Evolutionary conservation across 92 coral and sea anemone genomes (phyloP), one percentile per base, ranked within the genome.

Genomic region (Parazoanthus darwini): DNA sequence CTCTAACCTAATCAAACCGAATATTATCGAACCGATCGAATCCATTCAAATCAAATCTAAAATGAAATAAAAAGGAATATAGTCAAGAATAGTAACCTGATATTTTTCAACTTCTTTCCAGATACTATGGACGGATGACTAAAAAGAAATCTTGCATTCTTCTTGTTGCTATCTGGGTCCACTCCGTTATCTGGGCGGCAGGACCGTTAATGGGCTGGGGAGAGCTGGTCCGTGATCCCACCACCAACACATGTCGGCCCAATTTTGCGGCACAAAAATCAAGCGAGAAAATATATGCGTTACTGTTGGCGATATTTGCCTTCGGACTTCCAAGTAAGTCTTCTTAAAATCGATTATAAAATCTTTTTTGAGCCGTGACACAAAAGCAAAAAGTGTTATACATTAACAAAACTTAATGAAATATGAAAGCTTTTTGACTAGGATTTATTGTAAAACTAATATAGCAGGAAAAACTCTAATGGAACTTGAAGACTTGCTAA

Each of bases 41-140:
- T 46, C 10, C 7, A 43, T 3, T 48, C 51, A 6, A 48, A 6
- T 48, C 51, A 11, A 48, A 48, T 48, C 51, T 48, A 48, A 54
- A 54, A 54, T 54, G 14, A 54, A 11, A 54, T 54, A 54, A 7
- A 10, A 10, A 7, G 33, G 59, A 54, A 54, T 15, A 54, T 54
- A 54, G 18, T 54, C 18, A 11, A 15, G 20, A 54, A 54, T 18
- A 15, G 38, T 20, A 39, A 7, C 20, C 39, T 2, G 39, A 72
- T 36, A 1, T 72, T 26, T 46, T 43, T 23, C 65, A 44, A 16
- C 59, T 88, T 48, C 75, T 43, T 79, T 80, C 20, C 66, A 91
- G 93, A 59, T 91, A 91, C 70, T 88, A 87, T 77, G 90, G 93
- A 13, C 85, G 90, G 81, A 91, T 91, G 93, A 91, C 90, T 46